These are phyloP conservation scores for Bambusicola thoracicus DNA, from an alignment of 2,113 vertebrate genomes.

Conservation along the genomic window DNA sequence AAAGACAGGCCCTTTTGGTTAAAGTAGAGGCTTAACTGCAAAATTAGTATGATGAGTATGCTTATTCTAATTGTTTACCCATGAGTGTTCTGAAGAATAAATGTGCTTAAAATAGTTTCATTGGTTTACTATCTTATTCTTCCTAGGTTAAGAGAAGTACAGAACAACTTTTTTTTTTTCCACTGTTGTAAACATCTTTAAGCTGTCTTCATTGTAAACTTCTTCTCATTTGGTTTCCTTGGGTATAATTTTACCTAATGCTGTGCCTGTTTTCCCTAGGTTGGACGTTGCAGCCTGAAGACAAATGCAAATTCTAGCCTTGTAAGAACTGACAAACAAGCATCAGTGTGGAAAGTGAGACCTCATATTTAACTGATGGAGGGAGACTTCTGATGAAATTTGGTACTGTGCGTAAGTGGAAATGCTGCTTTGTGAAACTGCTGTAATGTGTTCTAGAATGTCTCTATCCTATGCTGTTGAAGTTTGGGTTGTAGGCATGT, in stretches of 20 bases:
- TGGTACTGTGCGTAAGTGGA: not conserved
- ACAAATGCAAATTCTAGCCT: slow-evolving; percentile 2
- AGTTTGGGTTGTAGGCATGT: not conserved
- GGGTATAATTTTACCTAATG: not conserved
- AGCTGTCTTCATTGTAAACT: not conserved
- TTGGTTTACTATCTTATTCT: not conserved
- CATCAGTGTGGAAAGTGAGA: not conserved
- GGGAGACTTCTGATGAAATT: not conserved
- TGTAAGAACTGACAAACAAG: not conserved
- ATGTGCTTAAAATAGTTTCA: not conserved
- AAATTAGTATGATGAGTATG: not conserved
- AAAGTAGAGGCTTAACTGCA: not conserved
- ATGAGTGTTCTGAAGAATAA: not conserved
- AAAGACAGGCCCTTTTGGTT: not conserved
- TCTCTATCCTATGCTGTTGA: not conserved
- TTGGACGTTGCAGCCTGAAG: slow-evolving; percentile 54
- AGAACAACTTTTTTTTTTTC: not conserved
- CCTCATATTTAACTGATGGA: not conserved
- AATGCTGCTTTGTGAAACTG: not conserved
- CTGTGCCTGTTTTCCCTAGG: slow-evolving; percentile 30
- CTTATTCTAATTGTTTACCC: not conserved
- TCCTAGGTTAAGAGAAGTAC: not conserved
- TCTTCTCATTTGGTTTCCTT: not conserved
- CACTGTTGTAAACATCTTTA: not conserved
- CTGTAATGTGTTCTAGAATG: not conserved